Base-by-base conservation (phyloP, 2,888 invertebrate genomes). In the Eristalinus aeneus region DNA sequence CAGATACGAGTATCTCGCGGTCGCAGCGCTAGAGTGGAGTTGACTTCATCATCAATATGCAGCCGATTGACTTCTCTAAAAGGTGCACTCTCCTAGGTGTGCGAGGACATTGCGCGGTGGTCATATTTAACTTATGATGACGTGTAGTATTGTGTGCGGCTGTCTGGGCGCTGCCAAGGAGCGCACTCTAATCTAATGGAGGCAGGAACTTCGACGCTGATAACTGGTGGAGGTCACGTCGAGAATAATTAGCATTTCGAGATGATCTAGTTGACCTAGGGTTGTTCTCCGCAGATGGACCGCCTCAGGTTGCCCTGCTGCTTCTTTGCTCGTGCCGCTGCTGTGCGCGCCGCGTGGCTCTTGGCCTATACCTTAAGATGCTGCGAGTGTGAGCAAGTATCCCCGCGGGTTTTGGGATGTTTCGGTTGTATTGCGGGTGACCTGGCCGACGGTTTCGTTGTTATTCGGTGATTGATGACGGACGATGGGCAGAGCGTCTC, bases 41-140 rank as follows among this genome's bases (percentile, higher is more conserved):
- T 78, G 77, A 81, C 81, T 85, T 85, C 81, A 81, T 77, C 77
- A 78, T 86, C 86, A 82, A 77, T 82, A 77, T 82, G 69, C 80
- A 65, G 71, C 61, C 76, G 71, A 82, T 86, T 86, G 86, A 86
- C 82, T 86, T 78, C 78, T 86, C 82, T 86, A 82, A 86, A 82
- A 86, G 86, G 82, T 86, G 77, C 77, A 74, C 73, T 81, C 74
- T 69, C 74, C 60, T 74, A 73, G 64, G 56, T 20, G 8, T 27
- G 20, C 32, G 72, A 53, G 39, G 76, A 80, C 69, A 65, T 36
- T 23, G 20, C 4, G 34, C 53, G 36, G 63, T 53, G 77, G 58
- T 53, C 84, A 68, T 85, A 85, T 85, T 80, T 80, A 76, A 85
- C 85, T 76, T 76, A 76, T 76, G 81, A 85, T 72, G 84, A 84